Base-by-base conservation (phyloP, 2,797 vertebrate species). In the Odontamblyopus rebecca region DNA sequence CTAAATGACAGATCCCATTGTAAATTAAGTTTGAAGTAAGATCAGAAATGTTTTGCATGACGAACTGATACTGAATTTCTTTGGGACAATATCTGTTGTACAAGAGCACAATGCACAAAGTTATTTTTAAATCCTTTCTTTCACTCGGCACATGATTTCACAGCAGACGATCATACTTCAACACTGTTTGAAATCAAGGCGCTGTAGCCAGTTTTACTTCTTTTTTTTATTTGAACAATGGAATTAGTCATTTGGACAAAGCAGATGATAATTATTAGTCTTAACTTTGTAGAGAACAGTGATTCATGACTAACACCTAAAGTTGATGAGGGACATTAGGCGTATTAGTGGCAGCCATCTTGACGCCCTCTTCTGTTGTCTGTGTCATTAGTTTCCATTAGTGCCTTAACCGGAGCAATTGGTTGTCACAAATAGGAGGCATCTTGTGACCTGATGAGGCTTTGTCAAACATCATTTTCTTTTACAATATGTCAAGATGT, bases 341-440 rank as follows among this genome's bases (percentile, higher is more conserved):
- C 32, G 32, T 53, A 38, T 54, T 44, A 30, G 26, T 62, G 61
- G 61, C 61, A 73, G 51, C 44, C 44, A 15, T 44, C 41, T 61
- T 2, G 63, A 80, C 38, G 12, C 65, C 62, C 67, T 57, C 57
- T 56, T 72, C 29, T 41, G 53, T 19, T 51, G 67, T 60, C 57
- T n/a, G 50, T 38, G 32, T 69, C 75, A 70, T 82, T 82, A 76
- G 44, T 72, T 53, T 68, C 65, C 63, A 78, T 84, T 70, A 82
- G 69, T 3, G 2, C 15, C 62, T 27, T 60, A 69, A 74, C 70
- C 57, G n/a, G 74, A n/a, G 53, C 2, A 26, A 69, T 86, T 68
- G 72, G 64, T 84, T 72, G 75, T 29, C 65, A 56, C 51, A 15
- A 65, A 23, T 57, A 26, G 29, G 67, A 72, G 71, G 61, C 67